Percentiles rank a stretch among this genome's conserved stretches.
phyloP scores from a whole-genome alignment of 2,113 vertebrate species.

The Isurus oxyrinchus region DNA sequence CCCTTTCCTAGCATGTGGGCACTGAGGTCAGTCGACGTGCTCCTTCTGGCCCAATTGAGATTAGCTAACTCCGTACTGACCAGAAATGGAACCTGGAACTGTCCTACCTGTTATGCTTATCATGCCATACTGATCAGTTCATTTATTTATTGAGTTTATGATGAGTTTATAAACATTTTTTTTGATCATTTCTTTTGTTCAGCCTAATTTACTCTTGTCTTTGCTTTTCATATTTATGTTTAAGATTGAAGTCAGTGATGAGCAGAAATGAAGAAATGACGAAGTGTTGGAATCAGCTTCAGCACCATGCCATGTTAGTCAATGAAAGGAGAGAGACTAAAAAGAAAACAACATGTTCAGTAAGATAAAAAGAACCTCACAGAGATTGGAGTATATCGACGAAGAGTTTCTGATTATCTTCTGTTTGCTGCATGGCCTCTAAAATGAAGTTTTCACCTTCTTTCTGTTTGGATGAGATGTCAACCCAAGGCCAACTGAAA shows the following conservation, averaged over 20 bases:
- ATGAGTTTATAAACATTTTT: not conserved
- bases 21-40: not conserved
- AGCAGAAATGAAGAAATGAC: conserved; percentile 29
- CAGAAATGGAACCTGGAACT: not conserved
- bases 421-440: not conserved
- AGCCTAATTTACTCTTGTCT: not conserved
- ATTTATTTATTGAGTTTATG: not conserved
- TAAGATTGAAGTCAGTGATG: not conserved
- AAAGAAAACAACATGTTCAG: not conserved
- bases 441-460: not conserved
- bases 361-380: not conserved
- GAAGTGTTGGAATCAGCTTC: conserved; percentile 20
- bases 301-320: not conserved
- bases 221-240: not conserved
- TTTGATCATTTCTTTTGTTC: not conserved
- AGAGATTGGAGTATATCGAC: not conserved
- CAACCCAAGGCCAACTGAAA: not conserved
- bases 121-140: not conserved
- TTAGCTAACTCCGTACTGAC: not conserved
- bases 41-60: not conserved
- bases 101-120: not conserved
- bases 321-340: not conserved
- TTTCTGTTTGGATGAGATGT: not conserved
- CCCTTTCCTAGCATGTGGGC: not conserved
- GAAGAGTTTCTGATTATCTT: not conserved